Percentiles rank a stretch among this genome's conserved stretches.
phyloP scores from a whole-genome alignment of 2,888 invertebrate genomes.

The Chrysolina americana region DNA sequence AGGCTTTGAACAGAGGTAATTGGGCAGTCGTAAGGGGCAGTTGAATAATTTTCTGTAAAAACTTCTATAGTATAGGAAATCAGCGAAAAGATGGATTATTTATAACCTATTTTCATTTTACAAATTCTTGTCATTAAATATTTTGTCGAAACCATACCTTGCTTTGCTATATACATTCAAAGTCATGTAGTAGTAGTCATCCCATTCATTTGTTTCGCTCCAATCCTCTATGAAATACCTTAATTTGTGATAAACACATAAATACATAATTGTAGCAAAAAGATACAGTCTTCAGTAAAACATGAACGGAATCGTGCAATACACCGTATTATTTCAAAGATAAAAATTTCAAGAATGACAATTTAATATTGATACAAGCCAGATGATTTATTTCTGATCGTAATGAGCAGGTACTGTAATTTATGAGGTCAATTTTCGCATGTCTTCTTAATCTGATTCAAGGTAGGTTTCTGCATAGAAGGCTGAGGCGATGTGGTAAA shows the following conservation, averaged over 20 bases:
- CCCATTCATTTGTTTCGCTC: background rate
- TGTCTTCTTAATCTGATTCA: slow-evolving; percentile 53
- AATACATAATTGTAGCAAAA: slow-evolving; percentile 19
- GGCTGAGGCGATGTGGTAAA: background rate
- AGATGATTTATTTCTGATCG: slow-evolving; percentile 58
- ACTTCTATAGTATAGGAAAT: too few species aligned
- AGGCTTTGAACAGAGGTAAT: too few species aligned
- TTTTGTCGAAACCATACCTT: too few species aligned
- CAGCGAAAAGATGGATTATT: too few species aligned
- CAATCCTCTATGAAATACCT: background rate
- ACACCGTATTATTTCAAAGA: slow-evolving; percentile 53
- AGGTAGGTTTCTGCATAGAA: too few species aligned
- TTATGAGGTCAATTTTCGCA: slow-evolving; percentile 55
- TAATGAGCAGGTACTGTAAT: slow-evolving; percentile 55
- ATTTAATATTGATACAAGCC: slow-evolving; percentile 62
- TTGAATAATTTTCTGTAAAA: too few species aligned
- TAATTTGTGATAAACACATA: slow-evolving; percentile 11
- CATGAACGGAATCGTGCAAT: slow-evolving; percentile 53
- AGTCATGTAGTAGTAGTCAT: too few species aligned
- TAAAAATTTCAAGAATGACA: slow-evolving; percentile 61
- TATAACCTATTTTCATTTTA: too few species aligned
- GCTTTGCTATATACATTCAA: too few species aligned
- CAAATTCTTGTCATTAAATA: too few species aligned
- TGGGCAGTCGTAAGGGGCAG: too few species aligned
- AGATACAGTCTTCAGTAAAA: slow-evolving; percentile 32